Evolutionary conservation across 2,888 invertebrate genomes (phyloP), one percentile per base, ranked within the genome.

Genomic region (Venusia cambrica): DNA sequence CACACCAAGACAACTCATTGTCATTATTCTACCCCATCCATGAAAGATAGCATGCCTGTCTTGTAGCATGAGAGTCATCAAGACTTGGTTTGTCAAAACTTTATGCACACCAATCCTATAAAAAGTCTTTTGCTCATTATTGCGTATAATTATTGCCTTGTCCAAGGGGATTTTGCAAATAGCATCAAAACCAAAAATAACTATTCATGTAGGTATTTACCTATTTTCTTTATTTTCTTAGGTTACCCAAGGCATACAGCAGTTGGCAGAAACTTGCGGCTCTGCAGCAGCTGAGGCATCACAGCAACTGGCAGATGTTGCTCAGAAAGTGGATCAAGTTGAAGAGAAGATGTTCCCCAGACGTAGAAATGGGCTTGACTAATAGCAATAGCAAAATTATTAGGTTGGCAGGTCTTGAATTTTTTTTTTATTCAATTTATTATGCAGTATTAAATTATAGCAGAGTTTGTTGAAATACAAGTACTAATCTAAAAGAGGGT

Each of bases 291-390:
- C 73, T 1, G 62, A 65, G 11, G 79, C 80, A 1, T 79, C 85
- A 0, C 77, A 84, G 40, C 67, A 79, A 32, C 45, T 85, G 3
- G 73, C 80, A 2, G 55, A 62, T 32, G 75, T 81, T 1, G 83
- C 85, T 9, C 76, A 73, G 27, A 79, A 76, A 45, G 79, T 85
- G 6, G 81, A 84, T 12, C 67, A 76, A 57, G 65, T 59, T 15
- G 85, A 84, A 41, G 67, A 73, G 19, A 83, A 78, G 40, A 38
- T 71, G 39, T 76, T 78, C 31, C 85, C 83, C 5, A 75, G 56
- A 39, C 67, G 84, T 49, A 65, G 87, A 44, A 87, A 87, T 62
- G 87, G 87, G 16, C 59, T 87, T 7, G 87, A 87, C 51, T 85
- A 61, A 66, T 10, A 29, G 17, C 21, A 12, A 9, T 18, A 29